Conservation (phyloP, 2,113 vertebrate species). For the Ramphastos sulfuratus region DNA sequence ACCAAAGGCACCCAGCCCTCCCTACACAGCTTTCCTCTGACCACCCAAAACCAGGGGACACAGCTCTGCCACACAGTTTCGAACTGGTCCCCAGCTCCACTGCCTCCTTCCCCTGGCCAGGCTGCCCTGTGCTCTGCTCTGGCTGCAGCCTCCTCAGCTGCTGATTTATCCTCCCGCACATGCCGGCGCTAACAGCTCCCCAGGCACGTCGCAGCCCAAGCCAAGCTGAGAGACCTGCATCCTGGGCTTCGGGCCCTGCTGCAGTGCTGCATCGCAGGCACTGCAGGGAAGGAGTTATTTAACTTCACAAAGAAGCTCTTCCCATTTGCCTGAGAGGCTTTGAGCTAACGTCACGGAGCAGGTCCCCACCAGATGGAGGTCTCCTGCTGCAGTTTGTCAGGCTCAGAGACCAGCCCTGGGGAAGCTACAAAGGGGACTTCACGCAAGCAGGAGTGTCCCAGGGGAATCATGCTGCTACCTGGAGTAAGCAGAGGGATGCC, state of each 20-base stretch:
- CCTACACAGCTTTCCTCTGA: background rate
- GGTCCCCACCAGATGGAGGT: background rate
- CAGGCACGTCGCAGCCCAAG: slow-evolving; percentile 37
- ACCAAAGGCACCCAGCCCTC: background rate
- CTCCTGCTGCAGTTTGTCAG: background rate
- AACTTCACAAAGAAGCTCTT: slow-evolving; percentile 22
- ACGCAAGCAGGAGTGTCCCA: background rate
- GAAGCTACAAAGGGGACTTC: background rate
- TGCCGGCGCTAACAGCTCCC: slow-evolving; percentile 1
- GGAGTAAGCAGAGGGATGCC: background rate
- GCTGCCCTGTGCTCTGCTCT: background rate
- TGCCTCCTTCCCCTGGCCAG: background rate
- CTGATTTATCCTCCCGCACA: slow-evolving; percentile 34
- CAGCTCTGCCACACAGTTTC: background rate
- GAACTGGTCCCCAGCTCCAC: background rate
- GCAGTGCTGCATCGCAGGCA: slow-evolving; percentile 58
- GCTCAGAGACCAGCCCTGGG: background rate
- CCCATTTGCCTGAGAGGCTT: background rate
- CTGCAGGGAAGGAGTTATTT: slow-evolving; percentile 51
- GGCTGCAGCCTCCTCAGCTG: background rate
- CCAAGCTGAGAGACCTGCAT: slow-evolving; percentile 49
- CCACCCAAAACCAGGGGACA: background rate
- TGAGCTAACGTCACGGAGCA: background rate
- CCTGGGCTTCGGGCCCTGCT: slow-evolving; percentile 61
- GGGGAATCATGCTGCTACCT: background rate